Base-by-base conservation (phyloP, 1,140 invertebrate species). In the Cotesia chilonis region DNA sequence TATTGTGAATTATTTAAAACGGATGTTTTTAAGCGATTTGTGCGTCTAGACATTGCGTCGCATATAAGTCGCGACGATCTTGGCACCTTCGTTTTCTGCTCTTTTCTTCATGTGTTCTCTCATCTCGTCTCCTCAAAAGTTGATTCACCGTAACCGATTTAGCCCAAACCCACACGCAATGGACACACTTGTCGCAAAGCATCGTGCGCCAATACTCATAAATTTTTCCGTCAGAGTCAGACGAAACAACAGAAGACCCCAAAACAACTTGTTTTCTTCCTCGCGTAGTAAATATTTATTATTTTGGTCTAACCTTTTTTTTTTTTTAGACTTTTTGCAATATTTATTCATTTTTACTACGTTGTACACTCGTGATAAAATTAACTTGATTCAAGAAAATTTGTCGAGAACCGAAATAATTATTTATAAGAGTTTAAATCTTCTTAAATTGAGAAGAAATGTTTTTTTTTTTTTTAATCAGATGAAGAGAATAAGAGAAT, bases 141-240 rank as follows among this genome's bases (percentile, higher is more conserved):
- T 81, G 79, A 81, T 81, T 81, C 80, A 81, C 73, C 55, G 70
- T 70, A 77, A 80, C 78, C 70, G 75, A 79, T 80, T 80, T 79
- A 81, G 79, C 72, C 65, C 74, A 73, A 77, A 47, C 41, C 41
- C 76, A 74, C 74, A 78, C 79, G 74, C 73, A 74, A 79, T 75
- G 75, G 76, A 70, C 75, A 74, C 69, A 59, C 52, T 71, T 68
- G 70, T 74, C 60, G 60, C 70, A 57, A 68, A 51, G 60, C 70
- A 73, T 71, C 68, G 61, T 57, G 63, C 28, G n/a, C 35, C 38
- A 35, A 77, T 79, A 28, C 28, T 28, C 28, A 28, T 28, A 81
- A 80, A 78, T 80, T 77, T 78, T 74, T 65, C 68, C 51, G 74
- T 71, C 71, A 77, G 75, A 78, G 74, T 71, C 71, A 77, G 75